Base-by-base conservation (phyloP, 1,140 invertebrate species). In the Oedothorax gibbosus region DNA sequence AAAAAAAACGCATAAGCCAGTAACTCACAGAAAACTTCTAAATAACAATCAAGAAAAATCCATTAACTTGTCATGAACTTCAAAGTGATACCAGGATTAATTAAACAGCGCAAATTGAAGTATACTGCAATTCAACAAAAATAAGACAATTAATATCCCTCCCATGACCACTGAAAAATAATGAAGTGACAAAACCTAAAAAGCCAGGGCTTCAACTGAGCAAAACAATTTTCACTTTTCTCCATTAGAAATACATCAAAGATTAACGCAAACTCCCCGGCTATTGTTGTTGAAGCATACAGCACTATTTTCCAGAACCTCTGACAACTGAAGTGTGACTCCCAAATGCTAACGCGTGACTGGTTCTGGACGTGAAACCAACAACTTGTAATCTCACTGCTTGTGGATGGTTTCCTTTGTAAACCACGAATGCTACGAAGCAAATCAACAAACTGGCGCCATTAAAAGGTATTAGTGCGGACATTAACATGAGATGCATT, bases 301-400 rank as follows among this genome's bases (percentile, higher is more conserved):
- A 81, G 54, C 54, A 60, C 57, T 81, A 60, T 69, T 66, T 78
- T 79, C 60, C 53, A 78, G 35, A 35, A 9, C 18, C 8, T 62
- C 64, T 82, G 56, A 72, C 68, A 82, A 82, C 54, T 72, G 79
- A 82, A 82, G 68, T 82, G 80, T 82, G 80, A 82, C 80, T 73
- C 18, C 35, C 56, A 53, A 20, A 9, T 64, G 35, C 15, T 20
- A 73, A 73, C 56, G 80, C 80, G 69, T 82, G 80, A 82, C 56
- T 82, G 69, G 35, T 12, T 60, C 56, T 81, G 35, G 66, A 81
- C 71, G 66, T 49, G 53, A 56, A 60, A 79, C 35, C 78, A 71
- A 71, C 78, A 81, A 68, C 78, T 81, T 71, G 66, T 71, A 81
- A 68, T 81, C 65, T 71, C 77, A 75, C 69, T 18, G 69, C 72